Evolutionary conservation across 1,140 invertebrate genomes (phyloP), one percentile per base, ranked within the genome.

Genomic region (Scaptodrosophila lebanonensis): DNA sequence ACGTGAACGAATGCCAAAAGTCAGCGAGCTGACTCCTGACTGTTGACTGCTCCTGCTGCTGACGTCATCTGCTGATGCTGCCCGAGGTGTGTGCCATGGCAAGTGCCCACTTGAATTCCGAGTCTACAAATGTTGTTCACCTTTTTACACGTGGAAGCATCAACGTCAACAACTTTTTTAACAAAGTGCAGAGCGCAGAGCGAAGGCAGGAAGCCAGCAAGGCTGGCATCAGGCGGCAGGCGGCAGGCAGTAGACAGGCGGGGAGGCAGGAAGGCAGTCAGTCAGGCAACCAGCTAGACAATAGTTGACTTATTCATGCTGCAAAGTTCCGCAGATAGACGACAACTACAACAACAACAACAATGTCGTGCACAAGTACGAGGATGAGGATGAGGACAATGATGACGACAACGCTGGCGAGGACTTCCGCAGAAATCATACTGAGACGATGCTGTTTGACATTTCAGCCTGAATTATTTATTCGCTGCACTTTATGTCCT

Each of bases 131-230:
- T 79, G 73, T 79, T 79, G 73, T 79, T 79, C 73, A 79, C 73
- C 73, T 79, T 79, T 72, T 69, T 73, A 64, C 68, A 79, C 73
- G 73, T 79, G 61, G 68, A 47, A 73, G 73, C 73, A 79, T 79
- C 73, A 79, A 61, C 73, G 73, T 79, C 73, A 79, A 79, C 73
- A 79, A 79, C 73, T 79, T 79, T n/a, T 79, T 79, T 73, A 73
- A 79, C 73, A 79, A 79, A 57, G 59, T 8, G 22, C 22, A 4
- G 22, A 4, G 22, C n/a, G n/a, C n/a, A n/a, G n/a, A n/a, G n/a
- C n/a, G n/a, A n/a, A n/a, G n/a, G n/a, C n/a, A n/a, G n/a, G n/a
- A 25, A 4, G 22, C 3, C 22, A 25, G 3, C 22, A 25, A 4
- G 3, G 22, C 3, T 25, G 22, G 8, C 22, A 25, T 25, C 22